Percentiles rank a stretch among this genome's conserved stretches.
These are phyloP conservation scores for Drosophila insularis DNA, from an alignment of 1,140 invertebrate genomes.

Conservation along the genomic window DNA sequence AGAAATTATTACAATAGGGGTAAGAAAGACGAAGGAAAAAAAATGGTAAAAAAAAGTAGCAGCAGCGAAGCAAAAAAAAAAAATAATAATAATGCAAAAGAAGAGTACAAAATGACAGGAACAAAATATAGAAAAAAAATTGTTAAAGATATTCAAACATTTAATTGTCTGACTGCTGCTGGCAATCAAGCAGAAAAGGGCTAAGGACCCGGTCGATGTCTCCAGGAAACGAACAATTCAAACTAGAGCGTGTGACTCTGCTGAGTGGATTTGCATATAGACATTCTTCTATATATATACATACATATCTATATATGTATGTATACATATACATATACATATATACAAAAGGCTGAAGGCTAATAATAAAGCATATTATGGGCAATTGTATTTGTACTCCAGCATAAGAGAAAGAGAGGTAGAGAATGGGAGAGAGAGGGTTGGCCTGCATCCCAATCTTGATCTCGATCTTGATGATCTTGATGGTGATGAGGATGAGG, in stretches of 20 bases:
- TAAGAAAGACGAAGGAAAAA: background rate
- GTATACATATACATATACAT: background rate
- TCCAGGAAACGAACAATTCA: constrained; percentile 72
- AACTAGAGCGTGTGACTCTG: constrained; percentile 79
- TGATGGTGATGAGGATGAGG: constrained; percentile 27
- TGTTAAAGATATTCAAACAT: constrained; percentile 65
- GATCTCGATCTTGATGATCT: constrained; percentile 27
- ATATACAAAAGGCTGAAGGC: constrained; percentile 48
- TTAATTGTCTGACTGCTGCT: constrained; percentile 77
- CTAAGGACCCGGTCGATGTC: constrained; percentile 22
- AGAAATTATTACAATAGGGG: constrained; percentile 76
- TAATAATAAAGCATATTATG: constrained; percentile 81
- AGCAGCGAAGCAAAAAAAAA: background rate
- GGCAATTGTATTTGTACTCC: constrained; percentile 62
- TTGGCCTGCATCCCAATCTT: constrained; percentile 42
- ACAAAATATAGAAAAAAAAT: constrained; percentile 31
- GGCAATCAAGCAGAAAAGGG: constrained; percentile 72
- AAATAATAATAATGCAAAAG: background rate
- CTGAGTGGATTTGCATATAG: constrained; percentile 76
- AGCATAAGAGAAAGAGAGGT: constrained; percentile 9
- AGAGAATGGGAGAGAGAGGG: constrained; percentile 21
- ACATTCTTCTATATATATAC: constrained; percentile 32
- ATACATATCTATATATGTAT: background rate
- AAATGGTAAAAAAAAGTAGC: background rate
- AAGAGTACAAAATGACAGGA: background rate